Base-by-base conservation (phyloP, 2,797 vertebrate genomes). In the Euphonia xanthogaster region DNA sequence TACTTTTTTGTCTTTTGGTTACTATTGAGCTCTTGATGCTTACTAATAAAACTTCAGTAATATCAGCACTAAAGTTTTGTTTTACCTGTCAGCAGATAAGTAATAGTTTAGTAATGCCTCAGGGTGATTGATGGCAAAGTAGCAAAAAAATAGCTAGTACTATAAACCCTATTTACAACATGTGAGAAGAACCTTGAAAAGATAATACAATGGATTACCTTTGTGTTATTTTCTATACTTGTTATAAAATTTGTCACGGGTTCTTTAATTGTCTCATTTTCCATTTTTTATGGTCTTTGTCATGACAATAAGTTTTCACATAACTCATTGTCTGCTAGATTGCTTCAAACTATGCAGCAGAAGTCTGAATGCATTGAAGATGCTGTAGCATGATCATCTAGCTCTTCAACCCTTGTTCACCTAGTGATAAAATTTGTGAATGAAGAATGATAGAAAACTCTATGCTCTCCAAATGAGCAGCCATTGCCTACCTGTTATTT, bases 201-300 rank as follows among this genome's bases (percentile, higher is more conserved):
- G 94, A 91, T 95, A 97, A 96, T 90, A 88, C 90, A 92, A 81
- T 81, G 93, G 96, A 95, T 97, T 97, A 96, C 78, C 72, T 95
- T 95, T 94, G 88, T 97, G 87, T 96, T 96, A 90, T 96, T 97
- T 95, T 96, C 94, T 96, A 94, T 93, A 83, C 80, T 91, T 40
- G 80, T 97, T 93, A 92, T 91, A 96, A 96, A 97, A 97, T 95
- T 91, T 96, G 94, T 96, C 95, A 95, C 3, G 3, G 76, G 78
- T 65, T 82, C 92, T 96, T 97, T 97, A 97, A 97, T 97, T 97
- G 94, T 92, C 89, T 96, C 68, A 88, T 96, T 96, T 94, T 96
- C 93, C 66, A 66, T 86, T 95, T 95, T 96, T 97, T 95, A 95
- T 85, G 80, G 86, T 79, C 86, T 97, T 95, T 94, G 96, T 95